phyloP scores from a whole-genome alignment of 2,797 vertebrate species.

The Gila robusta region DNA sequence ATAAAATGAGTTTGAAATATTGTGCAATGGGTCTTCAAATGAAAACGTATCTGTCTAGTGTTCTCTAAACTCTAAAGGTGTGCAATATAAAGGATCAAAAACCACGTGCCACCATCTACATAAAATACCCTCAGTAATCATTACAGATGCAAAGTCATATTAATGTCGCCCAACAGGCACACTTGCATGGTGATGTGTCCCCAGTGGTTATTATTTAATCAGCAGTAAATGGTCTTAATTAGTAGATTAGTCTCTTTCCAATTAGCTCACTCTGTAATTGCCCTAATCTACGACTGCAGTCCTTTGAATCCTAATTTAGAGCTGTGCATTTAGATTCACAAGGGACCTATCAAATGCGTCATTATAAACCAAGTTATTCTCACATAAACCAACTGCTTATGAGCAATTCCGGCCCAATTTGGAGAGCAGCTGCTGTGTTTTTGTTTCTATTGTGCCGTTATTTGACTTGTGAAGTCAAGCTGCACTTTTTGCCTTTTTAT shows the following conservation, averaged over 20 bases:
- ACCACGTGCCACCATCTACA: slow-evolving; percentile 18
- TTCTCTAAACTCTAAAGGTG: not conserved
- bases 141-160: slow-evolving; percentile 69
- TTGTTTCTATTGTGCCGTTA: slow-evolving; percentile 67
- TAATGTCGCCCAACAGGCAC: slow-evolving; percentile 59
- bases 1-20: slow-evolving; percentile 12
- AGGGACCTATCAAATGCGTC: slow-evolving; percentile 75
- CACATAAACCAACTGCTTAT: slow-evolving; percentile 77
- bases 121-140: slow-evolving; percentile 34
- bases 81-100: slow-evolving; percentile 18
- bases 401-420: slow-evolving; percentile 70
- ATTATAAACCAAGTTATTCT: slow-evolving; percentile 79
- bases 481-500: slow-evolving; percentile 53
- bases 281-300: slow-evolving; percentile 78
- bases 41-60: not conserved
- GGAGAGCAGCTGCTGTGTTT: slow-evolving; percentile 73
- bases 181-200: slow-evolving; percentile 71
- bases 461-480: slow-evolving; percentile 61
- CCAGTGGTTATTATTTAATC: slow-evolving; percentile 81
- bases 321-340: slow-evolving; percentile 75
- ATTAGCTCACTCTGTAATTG: slow-evolving; percentile 79
- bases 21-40: not conserved
- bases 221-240: slow-evolving; percentile 83
- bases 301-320: slow-evolving; percentile 78
- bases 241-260: slow-evolving; percentile 82